phyloP scores from a whole-genome alignment of 2,888 invertebrate genomes.

The Archips crataeganus region DNA sequence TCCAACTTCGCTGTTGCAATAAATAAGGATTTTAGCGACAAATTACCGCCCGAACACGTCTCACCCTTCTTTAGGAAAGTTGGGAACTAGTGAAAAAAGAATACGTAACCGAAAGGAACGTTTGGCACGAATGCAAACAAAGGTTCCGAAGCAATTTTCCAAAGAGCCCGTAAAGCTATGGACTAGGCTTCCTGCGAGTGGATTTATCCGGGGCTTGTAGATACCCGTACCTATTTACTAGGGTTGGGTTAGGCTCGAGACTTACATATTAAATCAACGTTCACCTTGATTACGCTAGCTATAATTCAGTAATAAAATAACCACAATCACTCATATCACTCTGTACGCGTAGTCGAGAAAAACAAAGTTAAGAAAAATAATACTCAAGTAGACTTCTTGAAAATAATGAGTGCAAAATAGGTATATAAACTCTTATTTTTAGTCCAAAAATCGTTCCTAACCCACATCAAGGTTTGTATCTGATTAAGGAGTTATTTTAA shows the following conservation, averaged over 20 bases:
- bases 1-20: slow-evolving; percentile 82
- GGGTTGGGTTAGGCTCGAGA: slow-evolving; percentile 1
- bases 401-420: too few relatives aligned
- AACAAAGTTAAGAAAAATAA: too few relatives aligned
- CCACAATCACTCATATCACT: background rate
- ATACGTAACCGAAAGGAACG: slow-evolving; percentile 52
- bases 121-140: slow-evolving; percentile 55
- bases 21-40: slow-evolving; percentile 86
- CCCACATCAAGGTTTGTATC: too few relatives aligned
- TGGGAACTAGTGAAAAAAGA: slow-evolving; percentile 72
- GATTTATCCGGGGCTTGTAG: slow-evolving; percentile 30
- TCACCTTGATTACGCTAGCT: background rate
- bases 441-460: too few relatives aligned
- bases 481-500: too few relatives aligned
- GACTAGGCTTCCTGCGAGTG: slow-evolving; percentile 31
- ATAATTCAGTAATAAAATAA: background rate
- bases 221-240: slow-evolving; percentile 14
- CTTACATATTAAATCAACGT: background rate
- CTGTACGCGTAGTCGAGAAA: too few relatives aligned
- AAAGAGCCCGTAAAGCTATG: slow-evolving; percentile 41
- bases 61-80: slow-evolving; percentile 75
- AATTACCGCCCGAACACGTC: slow-evolving; percentile 82
- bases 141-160: slow-evolving; percentile 52
- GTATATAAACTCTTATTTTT: too few relatives aligned
- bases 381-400: too few relatives aligned